Percentiles rank a stretch among this genome's conserved stretches.
These are phyloP conservation scores for Lutraria lutraria DNA, from an alignment of 2,888 invertebrate genomes.

Conservation along the genomic window DNA sequence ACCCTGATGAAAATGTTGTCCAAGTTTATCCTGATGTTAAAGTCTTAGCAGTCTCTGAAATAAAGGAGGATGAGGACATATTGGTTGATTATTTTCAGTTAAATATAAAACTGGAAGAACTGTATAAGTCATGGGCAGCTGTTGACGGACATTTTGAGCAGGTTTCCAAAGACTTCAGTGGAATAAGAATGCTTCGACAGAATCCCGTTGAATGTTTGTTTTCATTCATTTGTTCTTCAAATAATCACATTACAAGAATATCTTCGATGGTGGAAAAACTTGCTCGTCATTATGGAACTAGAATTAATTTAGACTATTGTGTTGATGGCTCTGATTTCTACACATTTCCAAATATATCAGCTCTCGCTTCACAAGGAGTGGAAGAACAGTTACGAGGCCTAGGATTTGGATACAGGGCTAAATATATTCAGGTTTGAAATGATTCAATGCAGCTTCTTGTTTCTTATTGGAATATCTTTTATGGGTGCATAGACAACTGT, in stretches of 20 bases:
- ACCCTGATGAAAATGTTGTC: background rate
- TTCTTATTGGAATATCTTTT: background rate
- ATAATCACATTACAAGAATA: conserved; percentile 97
- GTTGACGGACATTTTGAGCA: conserved; percentile 92
- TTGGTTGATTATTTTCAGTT: conserved; percentile 93
- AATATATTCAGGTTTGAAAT: conserved; percentile 79
- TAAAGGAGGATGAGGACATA: conserved; percentile 44
- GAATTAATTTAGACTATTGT: conserved; percentile 88
- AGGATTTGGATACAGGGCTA: conserved; percentile 90
- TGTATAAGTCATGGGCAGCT: conserved; percentile 92
- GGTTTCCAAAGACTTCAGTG: conserved; percentile 90
- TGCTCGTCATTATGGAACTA: conserved; percentile 92
- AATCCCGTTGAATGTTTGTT: conserved; percentile 97
- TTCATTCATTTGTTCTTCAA: conserved; percentile 98
- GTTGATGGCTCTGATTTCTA: conserved; percentile 90
- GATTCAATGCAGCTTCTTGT: background rate
- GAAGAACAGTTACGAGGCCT: conserved; percentile 91
- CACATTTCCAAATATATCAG: conserved; percentile 91
- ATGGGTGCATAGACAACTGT: too few species aligned
- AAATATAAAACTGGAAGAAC: conserved; percentile 90
- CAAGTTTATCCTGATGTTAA: background rate
- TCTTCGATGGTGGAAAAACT: conserved; percentile 96
- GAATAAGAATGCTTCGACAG: conserved; percentile 96
- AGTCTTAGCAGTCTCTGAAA: background rate
- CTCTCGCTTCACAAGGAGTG: conserved; percentile 88